Base-by-base conservation (phyloP, 2,113 vertebrate genomes). In the Periophthalmus modestus region DNA sequence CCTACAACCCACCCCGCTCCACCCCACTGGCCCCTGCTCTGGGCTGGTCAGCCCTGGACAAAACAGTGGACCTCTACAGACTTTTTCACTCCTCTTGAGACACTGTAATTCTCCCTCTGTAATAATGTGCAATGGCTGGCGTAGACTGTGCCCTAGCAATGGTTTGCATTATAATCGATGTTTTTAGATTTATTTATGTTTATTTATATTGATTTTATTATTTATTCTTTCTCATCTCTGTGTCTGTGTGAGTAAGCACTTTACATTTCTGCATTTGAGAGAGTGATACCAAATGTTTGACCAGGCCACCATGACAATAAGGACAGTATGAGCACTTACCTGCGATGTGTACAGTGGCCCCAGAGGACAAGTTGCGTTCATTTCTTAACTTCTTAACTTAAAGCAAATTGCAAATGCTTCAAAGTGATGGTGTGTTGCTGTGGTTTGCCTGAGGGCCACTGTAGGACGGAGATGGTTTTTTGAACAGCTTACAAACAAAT, bases 41-140 rank as follows among this genome's bases (percentile, higher is more conserved):
- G 7, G 2, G 7, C 39, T 10, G 39, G 7, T 43, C 39, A 43
- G 39, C 39, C 7, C 39, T 43, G 39, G 39, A 43, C 39, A 43
- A 43, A 43, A 43, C 39, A 43, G 39, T 43, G 39, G 39, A 43
- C 39, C 39, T 43, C 39, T 43, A 43, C 39, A 43, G 39, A 43
- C 92, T 93, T 89, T 89, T 62, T 88, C 75, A 82, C 79, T 81
- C 39, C 39, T 9, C 39, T 83, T n/a, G 81, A 85, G 80, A 87
- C 70, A 43, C 72, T 63, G 79, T 43, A 24, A 84, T 85, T 82
- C 92, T 87, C 93, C 81, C 36, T 43, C 7, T 43, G 95, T 96
- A 96, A 96, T 94, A 77, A 97, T 92, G 96, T 98, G 97, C 96
- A 98, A 97, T 97, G 94, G 94, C 92, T 93, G 94, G 94, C 95